phyloP scores from a whole-genome alignment of 2,888 invertebrate genomes.

The Hyalella azteca region DNA sequence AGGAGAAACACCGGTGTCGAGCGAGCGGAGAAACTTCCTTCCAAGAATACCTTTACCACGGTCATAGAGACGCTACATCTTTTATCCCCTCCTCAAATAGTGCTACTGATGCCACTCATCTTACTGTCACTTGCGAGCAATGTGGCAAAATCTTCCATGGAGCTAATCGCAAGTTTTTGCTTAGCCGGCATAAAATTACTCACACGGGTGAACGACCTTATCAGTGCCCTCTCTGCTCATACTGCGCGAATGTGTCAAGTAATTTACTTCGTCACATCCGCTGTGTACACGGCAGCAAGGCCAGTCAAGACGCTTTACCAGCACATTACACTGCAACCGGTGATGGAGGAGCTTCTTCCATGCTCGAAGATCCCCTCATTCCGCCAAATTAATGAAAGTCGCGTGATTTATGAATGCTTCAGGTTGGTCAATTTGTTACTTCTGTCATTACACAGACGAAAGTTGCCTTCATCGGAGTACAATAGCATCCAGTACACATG shows the following conservation, averaged over 20 bases:
- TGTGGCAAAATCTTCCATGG: slow-evolving; percentile 52
- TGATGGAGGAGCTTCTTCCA: no score
- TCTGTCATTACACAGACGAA: no score
- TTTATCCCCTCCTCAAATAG: slow-evolving; percentile 18
- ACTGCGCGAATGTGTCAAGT: slow-evolving; percentile 57
- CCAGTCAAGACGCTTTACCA: no score
- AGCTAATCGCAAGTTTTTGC: slow-evolving; percentile 50
- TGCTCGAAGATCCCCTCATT: no score
- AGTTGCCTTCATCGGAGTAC: no score
- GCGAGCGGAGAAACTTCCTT: background rate
- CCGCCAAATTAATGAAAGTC: no score
- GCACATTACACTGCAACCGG: no score
- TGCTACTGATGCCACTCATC: slow-evolving; percentile 28
- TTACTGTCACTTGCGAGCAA: slow-evolving; percentile 44
- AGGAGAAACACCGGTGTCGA: slow-evolving; percentile 15
- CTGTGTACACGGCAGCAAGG: slow-evolving; percentile 42
- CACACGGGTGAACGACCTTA: slow-evolving; percentile 55
- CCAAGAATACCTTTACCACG: slow-evolving; percentile 5
- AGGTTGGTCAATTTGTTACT: no score
- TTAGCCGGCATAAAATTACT: slow-evolving; percentile 49
- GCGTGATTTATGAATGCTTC: no score
- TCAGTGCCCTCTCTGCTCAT: slow-evolving; percentile 50
- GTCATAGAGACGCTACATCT: background rate
- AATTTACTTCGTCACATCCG: slow-evolving; percentile 53
- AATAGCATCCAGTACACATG: no score